These are phyloP conservation scores for Bilobella aurantiaca DNA, from an alignment of 1,140 invertebrate genomes.

Conservation along the genomic window DNA sequence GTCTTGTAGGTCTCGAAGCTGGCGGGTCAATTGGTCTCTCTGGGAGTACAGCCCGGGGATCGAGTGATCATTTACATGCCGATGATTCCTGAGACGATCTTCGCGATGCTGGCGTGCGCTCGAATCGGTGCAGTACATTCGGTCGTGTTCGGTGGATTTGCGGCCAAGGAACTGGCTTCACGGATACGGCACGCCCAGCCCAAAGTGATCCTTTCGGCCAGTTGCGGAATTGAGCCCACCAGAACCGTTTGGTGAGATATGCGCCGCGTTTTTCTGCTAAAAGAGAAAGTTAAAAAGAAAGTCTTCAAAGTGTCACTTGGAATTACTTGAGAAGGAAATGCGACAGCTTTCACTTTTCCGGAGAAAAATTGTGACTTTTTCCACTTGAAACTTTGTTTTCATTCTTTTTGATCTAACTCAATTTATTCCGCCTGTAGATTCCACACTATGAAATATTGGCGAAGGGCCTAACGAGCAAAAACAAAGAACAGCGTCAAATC, in stretches of 20 bases:
- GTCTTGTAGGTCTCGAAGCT: conserved; percentile 3
- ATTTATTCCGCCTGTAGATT: too few relatives aligned
- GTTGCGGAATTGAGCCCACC: conserved; percentile 77
- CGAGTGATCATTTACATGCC: conserved; percentile 95
- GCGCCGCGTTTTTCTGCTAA: too few relatives aligned
- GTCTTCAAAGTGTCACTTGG: too few relatives aligned
- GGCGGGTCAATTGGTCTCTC: not conserved
- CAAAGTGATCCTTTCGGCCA: conserved; percentile 48
- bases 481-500: too few relatives aligned
- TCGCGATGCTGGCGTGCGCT: conserved; percentile 88
- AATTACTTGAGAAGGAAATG: too few relatives aligned
- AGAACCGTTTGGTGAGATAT: conserved; percentile 64
- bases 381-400: too few relatives aligned
- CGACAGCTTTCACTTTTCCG: too few relatives aligned
- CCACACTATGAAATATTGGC: too few relatives aligned
- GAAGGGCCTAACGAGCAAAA: too few relatives aligned
- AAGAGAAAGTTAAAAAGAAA: too few relatives aligned
- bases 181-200: conserved; percentile 38
- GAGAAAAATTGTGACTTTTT: too few relatives aligned
- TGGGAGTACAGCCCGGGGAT: conserved; percentile 75
- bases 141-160: conserved; percentile 62
- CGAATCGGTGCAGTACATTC: conserved; percentile 90
- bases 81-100: conserved; percentile 84
- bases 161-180: conserved; percentile 13
- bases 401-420: too few relatives aligned